Conservation (phyloP, 1,140 invertebrate species). For the Ephestia elutella region DNA sequence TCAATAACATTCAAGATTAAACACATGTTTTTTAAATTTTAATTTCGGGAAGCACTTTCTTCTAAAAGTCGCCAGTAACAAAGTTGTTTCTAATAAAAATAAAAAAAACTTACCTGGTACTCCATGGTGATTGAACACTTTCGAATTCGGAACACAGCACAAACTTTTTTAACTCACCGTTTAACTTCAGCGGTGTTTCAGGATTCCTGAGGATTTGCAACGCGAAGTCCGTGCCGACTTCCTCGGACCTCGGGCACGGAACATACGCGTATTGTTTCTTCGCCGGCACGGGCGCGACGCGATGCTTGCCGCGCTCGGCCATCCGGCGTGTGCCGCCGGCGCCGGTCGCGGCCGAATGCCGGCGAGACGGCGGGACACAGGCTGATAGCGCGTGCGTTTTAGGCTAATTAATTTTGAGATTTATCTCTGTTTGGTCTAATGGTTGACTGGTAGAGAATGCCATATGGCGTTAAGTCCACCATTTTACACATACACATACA, state of each 20-base stretch:
- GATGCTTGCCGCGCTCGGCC: slow-evolving; percentile 65
- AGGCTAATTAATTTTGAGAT: too few relatives aligned
- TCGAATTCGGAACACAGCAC: not conserved
- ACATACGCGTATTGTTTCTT: slow-evolving; percentile 75
- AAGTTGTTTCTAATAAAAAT: too few relatives aligned
- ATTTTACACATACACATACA: too few relatives aligned
- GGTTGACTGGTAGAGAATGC: too few relatives aligned
- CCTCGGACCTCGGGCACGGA: slow-evolving; percentile 75
- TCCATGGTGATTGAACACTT: too few relatives aligned
- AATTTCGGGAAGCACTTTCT: too few relatives aligned
- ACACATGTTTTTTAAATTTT: too few relatives aligned
- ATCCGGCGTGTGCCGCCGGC: slow-evolving; percentile 45
- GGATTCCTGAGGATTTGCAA: slow-evolving; percentile 44
- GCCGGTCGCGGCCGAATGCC: slow-evolving; percentile 31
- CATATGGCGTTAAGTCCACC: too few relatives aligned
- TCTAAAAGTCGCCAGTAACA: too few relatives aligned
- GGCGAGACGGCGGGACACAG: slow-evolving; percentile 31
- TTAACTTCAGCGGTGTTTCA: slow-evolving; percentile 46
- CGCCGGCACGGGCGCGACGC: slow-evolving; percentile 70
- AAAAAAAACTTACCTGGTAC: too few relatives aligned
- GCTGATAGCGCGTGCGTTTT: slow-evolving; percentile 37
- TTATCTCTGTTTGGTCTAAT: too few relatives aligned
- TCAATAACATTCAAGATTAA: not conserved
- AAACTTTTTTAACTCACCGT: slow-evolving; percentile 35
- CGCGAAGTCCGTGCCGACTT: slow-evolving; percentile 70